Evolutionary conservation across 2,797 vertebrate genomes (phyloP), one percentile per base, ranked within the genome.

Genomic region (Tympanoctomys barrerae): DNA sequence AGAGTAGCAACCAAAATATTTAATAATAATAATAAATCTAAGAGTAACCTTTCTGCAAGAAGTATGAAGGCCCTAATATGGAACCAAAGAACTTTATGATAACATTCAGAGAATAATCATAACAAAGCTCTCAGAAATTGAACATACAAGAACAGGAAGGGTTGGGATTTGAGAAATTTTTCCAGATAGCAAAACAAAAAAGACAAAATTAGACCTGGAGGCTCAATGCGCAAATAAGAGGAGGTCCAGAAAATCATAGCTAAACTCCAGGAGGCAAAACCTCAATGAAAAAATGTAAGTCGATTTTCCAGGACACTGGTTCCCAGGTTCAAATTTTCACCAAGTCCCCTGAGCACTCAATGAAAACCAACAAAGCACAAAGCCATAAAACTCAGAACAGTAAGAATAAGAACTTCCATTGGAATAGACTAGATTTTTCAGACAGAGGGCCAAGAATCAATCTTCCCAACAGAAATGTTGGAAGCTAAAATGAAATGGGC

Each of bases 21-120:
- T 68, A 68, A 68, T n/a, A 68, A n/a, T 68, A n/a, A 33, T 66
- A 89, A 87, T 33, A 79, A 59, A 78, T 31, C 66, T 28, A 79
- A 42, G 14, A 80, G 61, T 85, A 90, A 82, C 14, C 57, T 94
- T 94, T 94, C 92, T n/a, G 59, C 77, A 92, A 70, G 64, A 94
- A 94, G 62, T 54, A 19, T 59, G 78, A 68, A 86, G 73, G 12
- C 1, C 18, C 49, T 78, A 12, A 12, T 52, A 36, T 24, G n/a
- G 89, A 94, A 82, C 21, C 54, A 62, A 92, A 94, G 46, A 87
- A 79, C 22, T 33, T 28, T 81, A 64, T 46, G 78, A 80, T 49
- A 88, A 82, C 13, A 84, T 75, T 73, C 61, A 84, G 77, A 84
- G 64, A 91, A 61, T 2, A 64, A 42, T 28, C 79, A 92, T 6